A percentile compares a stretch with the other conserved stretches of the same genome.
Conservation (phyloP, 1,140 invertebrate species). For the Drosophila lacertosa region DNA sequence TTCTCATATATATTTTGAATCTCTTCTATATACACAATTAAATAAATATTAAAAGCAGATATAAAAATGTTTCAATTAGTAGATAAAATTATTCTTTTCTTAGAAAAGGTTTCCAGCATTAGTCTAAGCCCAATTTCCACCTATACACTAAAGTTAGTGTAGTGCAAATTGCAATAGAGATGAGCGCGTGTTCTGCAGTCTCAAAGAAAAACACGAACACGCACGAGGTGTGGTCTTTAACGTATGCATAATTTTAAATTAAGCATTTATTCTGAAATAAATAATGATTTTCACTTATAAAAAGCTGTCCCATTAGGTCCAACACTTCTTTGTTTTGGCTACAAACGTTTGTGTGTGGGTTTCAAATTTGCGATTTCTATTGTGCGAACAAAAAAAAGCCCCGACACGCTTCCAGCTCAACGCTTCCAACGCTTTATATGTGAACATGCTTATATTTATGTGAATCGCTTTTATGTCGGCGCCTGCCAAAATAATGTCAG, state of each 20-base stretch:
- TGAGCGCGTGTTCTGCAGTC: neutral
- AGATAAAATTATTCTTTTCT: no score
- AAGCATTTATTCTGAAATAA: no score
- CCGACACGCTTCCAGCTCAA: slow-evolving; percentile 3
- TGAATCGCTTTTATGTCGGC: slow-evolving; percentile 28
- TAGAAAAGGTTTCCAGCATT: no score
- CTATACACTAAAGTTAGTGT: neutral
- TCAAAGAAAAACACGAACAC: neutral
- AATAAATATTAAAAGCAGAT: no score
- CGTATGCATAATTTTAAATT: no score
- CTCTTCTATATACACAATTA: no score
- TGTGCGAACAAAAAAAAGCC: neutral
- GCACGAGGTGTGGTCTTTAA: neutral
- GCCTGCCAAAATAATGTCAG: slow-evolving; percentile 47
- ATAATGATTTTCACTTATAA: no score
- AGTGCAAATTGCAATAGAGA: neutral
- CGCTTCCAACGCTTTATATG: neutral
- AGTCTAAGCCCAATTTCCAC: neutral
- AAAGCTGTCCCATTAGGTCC: no score
- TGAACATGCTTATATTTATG: neutral
- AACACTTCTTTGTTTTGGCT: no score
- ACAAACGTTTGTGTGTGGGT: no score
- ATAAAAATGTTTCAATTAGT: no score
- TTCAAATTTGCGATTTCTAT: neutral
- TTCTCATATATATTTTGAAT: no score